Evolutionary conservation across 2,888 invertebrate genomes (phyloP), one percentile per base, ranked within the genome.

Genomic region (Xanthostigma xanthostigma): DNA sequence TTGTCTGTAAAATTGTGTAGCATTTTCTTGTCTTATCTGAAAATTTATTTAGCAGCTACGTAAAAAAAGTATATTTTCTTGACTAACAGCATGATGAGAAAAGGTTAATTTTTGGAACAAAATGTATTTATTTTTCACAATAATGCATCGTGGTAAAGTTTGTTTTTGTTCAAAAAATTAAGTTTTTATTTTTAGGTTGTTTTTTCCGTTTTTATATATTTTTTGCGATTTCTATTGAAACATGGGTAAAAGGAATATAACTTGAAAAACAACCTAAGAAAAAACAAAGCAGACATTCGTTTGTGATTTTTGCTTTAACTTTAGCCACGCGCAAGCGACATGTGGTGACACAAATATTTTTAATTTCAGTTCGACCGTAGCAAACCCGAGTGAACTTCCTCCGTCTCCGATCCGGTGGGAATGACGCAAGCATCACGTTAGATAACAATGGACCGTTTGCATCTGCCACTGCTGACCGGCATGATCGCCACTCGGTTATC

Each of bases 341-440:
- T 27, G 27, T 6, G 27, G 27, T 27, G 27, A 27, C 27, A 27
- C 27, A 27, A 27, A 27, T 27, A 3, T 39, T 36, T 55, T 56
- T 56, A 61, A 58, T 80, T 83, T 57, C 82, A 96, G 96, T 78
- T 91, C 95, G 63, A 85, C 91, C 61, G 89, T 97, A 67, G 97
- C 97, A 60, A 95, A 96, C 71, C 92, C 94, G 52, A 93, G 93
- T 56, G 96, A 97, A 76, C 76, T 97, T 71, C 96, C 96, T 64
- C 96, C 96, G 40, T 95, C 95, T 62, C 96, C 96, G 58, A 94
- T 95, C 71, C 90, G 93, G 66, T 97, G 96, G 97, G 90, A 93
- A 78, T 91, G 84, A 87, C 81, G 76, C 66, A 74, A 63, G 64
- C 56, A 58, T 47, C 56, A 54, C 50, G 60, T 58, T 58, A 65